Evolutionary conservation across 1,140 invertebrate genomes (phyloP), one percentile per base, ranked within the genome.

Genomic region (Teleopsis dalmanni): DNA sequence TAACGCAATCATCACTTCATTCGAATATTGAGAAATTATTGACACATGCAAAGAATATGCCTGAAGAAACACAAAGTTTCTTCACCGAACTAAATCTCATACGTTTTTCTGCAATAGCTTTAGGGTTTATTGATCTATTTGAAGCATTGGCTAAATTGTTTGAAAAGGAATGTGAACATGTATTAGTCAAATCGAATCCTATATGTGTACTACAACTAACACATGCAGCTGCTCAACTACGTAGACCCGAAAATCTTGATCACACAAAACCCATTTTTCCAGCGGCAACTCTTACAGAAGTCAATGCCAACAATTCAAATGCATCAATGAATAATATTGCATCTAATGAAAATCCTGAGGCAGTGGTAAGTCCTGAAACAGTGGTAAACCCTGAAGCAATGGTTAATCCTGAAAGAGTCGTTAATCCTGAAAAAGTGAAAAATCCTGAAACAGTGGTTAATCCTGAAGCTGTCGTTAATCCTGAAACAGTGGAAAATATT

Each of bases 21-120:
- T 88, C 90, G n/a, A 94, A 98, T 72, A 87, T 97, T 53, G 93
- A 97, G 73, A 98, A 98, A 68, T 88, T 97, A 35, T 72, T 97
- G 26, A 76, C 94, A 27, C 91, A 95, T 73, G 93, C 92, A 1
- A 80, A 91, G 58, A 97, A 97, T 72, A 76, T 97, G 53, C 95
- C 95, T 0, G 95, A 97, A 53, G 97, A 97, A 72, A 93, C 88
- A 3, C 85, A 87, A 57, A 89, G 95, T 62, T 92, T 98, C 71
- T 97, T 95, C 66, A 96, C 96, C 78, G 94, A 97, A 73, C 71
- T 97, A 9, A 97, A 96, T 67, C 77, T 92, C 45, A 77, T 97
- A 10, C 76, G 92, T 37, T 78, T 86, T 56, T 91, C 91, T 21
- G 93, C 93, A 0, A 77, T 96, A 14, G 85, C 89, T 0, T 81